Evolutionary conservation across 2,888 invertebrate genomes (phyloP), one percentile per base, ranked within the genome.

Genomic region (Epistrophe grossulariae): DNA sequence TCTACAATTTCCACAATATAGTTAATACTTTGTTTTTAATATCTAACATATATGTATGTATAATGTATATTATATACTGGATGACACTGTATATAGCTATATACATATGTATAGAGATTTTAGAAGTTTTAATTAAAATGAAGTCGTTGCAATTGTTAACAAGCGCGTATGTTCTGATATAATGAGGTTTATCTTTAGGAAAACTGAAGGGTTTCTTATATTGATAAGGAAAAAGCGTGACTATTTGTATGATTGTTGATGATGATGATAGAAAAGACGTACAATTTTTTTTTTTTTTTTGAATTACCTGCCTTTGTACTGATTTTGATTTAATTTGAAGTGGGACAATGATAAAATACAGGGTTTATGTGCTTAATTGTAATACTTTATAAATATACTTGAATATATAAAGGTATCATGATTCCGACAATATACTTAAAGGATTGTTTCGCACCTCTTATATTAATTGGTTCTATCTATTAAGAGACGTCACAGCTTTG

Each of bases 1-100:
- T 24, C 13, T 4, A 31, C n/a, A 57, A 50, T 50, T 55, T 55
- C 11, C 13, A 13, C 73, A 83, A 28, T 70, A 52, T 73, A 50
- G 59, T 57, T 70, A 9, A 64, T 70, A 6, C 17, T 17, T 31
- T 64, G 48, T 52, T 57, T 57, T 28, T 55, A 10, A 31, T 24
- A n/a, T 10, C 31, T 31, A 2, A 24, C 24, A 24, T 24, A 24
- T 24, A 3, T 24, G n/a, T n/a, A n/a, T n/a, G n/a, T 24, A 24
- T 24, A 24, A 3, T 24, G 24, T n/a, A n/a, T n/a, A n/a, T n/a
- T n/a, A n/a, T 28, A 8, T 4, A 31, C 1, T 35, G 35, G n/a
- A 59, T 38, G 35, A 35, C 31, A 5, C 10, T 6, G n/a, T n/a
- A 31, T 31, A 31, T 31, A 31, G 24, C 13, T 24, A 13, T 24